phyloP scores from a whole-genome alignment of 2,888 invertebrate genomes.

The Synergus gifuensis region DNA sequence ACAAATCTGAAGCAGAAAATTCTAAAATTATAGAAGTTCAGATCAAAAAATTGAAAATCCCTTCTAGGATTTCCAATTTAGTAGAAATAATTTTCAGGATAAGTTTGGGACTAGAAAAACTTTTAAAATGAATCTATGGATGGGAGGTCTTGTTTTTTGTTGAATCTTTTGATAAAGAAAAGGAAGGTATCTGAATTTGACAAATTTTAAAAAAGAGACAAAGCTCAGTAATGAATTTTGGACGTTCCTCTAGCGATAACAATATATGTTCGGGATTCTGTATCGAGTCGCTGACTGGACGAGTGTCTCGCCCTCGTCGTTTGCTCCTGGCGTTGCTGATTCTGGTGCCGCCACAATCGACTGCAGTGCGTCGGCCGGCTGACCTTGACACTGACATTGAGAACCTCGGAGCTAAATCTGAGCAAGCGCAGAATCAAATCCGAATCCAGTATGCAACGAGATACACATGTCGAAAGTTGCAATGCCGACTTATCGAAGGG shows the following conservation, averaged over 20 bases:
- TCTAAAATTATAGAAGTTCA: no score
- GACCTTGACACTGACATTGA: slow-evolving; percentile 78
- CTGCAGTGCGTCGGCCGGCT: slow-evolving; percentile 74
- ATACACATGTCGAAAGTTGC: not conserved
- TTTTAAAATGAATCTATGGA: not conserved
- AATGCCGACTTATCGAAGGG: not conserved
- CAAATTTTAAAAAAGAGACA: not conserved
- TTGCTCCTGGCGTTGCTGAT: slow-evolving; percentile 46
- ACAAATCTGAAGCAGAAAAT: no score
- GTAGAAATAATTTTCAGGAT: not conserved
- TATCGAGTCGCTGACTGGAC: slow-evolving; percentile 58
- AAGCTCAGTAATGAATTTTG: not conserved
- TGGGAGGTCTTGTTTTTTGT: not conserved
- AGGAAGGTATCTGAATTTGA: not conserved
- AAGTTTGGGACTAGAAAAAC: not conserved
- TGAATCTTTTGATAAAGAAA: not conserved
- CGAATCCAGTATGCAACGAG: slow-evolving; percentile 10
- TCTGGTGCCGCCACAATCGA: slow-evolving; percentile 50
- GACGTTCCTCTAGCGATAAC: not conserved
- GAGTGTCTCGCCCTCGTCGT: slow-evolving; percentile 40
- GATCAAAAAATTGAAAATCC: no score
- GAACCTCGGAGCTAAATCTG: slow-evolving; percentile 53
- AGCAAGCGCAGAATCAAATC: slow-evolving; percentile 43
- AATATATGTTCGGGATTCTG: slow-evolving; percentile 57
- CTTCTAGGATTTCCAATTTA: no score